These are phyloP conservation scores for Drosophila lutescens DNA, from an alignment of 2,888 invertebrate species.

Conservation along the genomic window DNA sequence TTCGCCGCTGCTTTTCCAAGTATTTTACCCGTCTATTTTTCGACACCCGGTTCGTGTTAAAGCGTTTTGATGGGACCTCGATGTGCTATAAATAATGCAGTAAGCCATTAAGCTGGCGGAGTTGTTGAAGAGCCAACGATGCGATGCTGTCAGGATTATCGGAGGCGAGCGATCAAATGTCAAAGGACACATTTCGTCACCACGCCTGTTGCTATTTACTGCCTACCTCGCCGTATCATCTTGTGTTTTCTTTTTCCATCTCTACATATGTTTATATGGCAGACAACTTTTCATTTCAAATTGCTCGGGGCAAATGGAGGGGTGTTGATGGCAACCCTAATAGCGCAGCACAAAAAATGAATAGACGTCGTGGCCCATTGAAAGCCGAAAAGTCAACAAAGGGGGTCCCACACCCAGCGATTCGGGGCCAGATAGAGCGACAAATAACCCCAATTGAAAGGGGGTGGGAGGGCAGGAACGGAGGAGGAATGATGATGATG, in stretches of 20 bases:
- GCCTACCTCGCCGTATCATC: conserved; percentile 64
- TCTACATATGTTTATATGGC: conserved; percentile 59
- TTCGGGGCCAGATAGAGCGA: conserved; percentile 68
- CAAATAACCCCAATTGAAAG: conserved; percentile 81
- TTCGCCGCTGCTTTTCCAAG: conserved; percentile 28
- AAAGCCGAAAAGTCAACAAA: conserved; percentile 78
- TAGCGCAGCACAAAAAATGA: conserved; percentile 70
- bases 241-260: conserved; percentile 35
- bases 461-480: neutral
- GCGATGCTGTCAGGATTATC: conserved; percentile 48
- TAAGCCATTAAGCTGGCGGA: conserved; percentile 64
- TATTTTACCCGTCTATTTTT: conserved; percentile 12
- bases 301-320: conserved; percentile 52
- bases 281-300: conserved; percentile 77
- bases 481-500: conserved; percentile 28
- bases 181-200: conserved; percentile 79
- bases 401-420: conserved; percentile 38
- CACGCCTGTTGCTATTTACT: conserved; percentile 73
- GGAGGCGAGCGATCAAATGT: conserved; percentile 69
- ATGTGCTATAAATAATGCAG: conserved; percentile 70
- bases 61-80: conserved; percentile 64
- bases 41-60: conserved; percentile 36
- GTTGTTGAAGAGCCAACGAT: conserved; percentile 60
- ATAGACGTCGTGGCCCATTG: conserved; percentile 71
- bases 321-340: conserved; percentile 44